Evolutionary conservation across 2,888 invertebrate genomes (phyloP).

Genomic region (Hedychridium roseum): DNA sequence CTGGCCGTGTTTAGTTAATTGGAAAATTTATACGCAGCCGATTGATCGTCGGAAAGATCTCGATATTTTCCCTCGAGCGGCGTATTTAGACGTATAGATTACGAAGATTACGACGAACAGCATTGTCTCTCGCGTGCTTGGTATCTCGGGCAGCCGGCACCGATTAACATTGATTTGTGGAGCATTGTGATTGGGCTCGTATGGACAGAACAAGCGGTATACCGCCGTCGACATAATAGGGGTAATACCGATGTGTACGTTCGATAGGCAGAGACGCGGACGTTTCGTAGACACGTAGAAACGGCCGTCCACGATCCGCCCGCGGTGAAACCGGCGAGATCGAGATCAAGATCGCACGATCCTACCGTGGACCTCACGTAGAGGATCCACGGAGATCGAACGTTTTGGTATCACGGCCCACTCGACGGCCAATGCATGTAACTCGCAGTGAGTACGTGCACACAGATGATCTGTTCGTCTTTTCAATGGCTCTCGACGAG

Average conservation of each 20-base stretch:
- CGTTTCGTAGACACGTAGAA: constrained; percentile 6
- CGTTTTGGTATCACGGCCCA: constrained; percentile 10
- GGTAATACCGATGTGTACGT: background rate
- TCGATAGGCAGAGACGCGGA: constrained; percentile 8
- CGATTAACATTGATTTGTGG: constrained; percentile 56
- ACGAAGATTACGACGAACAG: no score
- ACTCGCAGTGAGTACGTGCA: background rate
- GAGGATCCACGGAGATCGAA: constrained; percentile 3
- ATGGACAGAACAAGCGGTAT: background rate
- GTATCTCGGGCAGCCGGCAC: constrained; percentile 44
- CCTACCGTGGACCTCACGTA: constrained; percentile 13
- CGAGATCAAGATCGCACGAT: constrained; percentile 9
- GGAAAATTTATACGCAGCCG: no score
- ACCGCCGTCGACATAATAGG: constrained; percentile 14
- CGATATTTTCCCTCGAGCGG: no score
- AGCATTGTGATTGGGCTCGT: constrained; percentile 45
- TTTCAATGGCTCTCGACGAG: no score
- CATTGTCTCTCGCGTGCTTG: constrained; percentile 38
- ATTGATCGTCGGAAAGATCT: no score
- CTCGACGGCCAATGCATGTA: background rate
- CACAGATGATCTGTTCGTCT: no score
- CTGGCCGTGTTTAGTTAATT: no score
- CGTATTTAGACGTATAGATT: no score
- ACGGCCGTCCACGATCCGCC: constrained; percentile 10
- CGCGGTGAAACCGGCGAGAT: constrained; percentile 13